A percentile compares a stretch with the other conserved stretches of the same genome.
Conservation (phyloP, 2,888 invertebrate species). For the Caenorhabditis panamensis region DNA sequence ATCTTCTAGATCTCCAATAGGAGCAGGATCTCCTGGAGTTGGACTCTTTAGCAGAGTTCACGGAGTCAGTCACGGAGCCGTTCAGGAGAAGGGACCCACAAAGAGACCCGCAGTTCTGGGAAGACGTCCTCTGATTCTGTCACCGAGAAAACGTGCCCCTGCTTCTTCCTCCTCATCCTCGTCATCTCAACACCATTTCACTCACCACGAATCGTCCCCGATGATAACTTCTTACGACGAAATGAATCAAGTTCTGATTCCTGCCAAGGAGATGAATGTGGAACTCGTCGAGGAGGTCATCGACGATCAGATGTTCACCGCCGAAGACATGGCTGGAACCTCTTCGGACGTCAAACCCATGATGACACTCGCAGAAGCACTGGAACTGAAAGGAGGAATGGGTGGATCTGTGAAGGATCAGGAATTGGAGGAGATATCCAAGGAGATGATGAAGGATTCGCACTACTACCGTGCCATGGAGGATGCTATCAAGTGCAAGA, state of each 20-base stretch:
- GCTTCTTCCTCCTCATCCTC: neutral
- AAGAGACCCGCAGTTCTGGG: slow-evolving; percentile 33
- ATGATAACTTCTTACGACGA: slow-evolving; percentile 3
- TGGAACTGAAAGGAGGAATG: slow-evolving; percentile 11
- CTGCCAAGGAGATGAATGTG: slow-evolving; percentile 32
- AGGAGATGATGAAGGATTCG: slow-evolving; percentile 36
- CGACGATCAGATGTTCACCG: slow-evolving; percentile 5
- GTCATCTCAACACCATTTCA: neutral
- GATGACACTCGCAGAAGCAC: slow-evolving; percentile 38
- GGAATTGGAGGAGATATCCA: slow-evolving; percentile 48
- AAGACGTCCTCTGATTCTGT: slow-evolving; percentile 41
- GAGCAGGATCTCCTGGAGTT: too few relatives aligned
- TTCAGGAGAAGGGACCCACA: slow-evolving; percentile 17
- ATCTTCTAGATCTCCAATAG: slow-evolving; percentile 30
- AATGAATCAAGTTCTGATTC: slow-evolving; percentile 1
- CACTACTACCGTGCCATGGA: slow-evolving; percentile 31
- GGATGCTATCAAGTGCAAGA: slow-evolving; percentile 28
- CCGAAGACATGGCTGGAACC: neutral
- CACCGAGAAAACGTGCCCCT: slow-evolving; percentile 20
- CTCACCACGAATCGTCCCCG: slow-evolving; percentile 34
- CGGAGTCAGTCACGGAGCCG: slow-evolving; percentile 2
- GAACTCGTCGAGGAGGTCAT: slow-evolving; percentile 42
- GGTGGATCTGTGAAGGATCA: slow-evolving; percentile 29
- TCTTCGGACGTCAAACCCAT: slow-evolving; percentile 1
- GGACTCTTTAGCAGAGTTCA: slow-evolving; percentile 22